Conservation (phyloP, 1,140 invertebrate species). For the Drosophila aff. region DNA sequence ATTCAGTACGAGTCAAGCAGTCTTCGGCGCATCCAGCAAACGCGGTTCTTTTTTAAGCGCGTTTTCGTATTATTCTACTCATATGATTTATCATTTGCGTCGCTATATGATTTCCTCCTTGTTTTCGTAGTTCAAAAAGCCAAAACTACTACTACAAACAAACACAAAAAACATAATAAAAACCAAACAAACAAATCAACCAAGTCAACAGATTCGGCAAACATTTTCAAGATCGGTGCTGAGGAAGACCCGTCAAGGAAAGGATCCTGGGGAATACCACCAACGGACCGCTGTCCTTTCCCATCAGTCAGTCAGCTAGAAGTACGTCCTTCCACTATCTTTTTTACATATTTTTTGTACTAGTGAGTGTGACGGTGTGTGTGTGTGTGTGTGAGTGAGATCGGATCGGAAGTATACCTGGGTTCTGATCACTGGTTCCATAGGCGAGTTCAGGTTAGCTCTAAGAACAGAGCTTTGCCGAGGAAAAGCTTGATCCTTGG, state of each 20-base stretch:
- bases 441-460: not conserved
- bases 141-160: constrained; percentile 34
- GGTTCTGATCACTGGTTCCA: not conserved
- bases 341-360: constrained; percentile 34
- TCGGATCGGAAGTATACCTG: not conserved
- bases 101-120: constrained; percentile 85
- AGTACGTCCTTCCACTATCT: constrained; percentile 21
- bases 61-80: constrained; percentile 85
- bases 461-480: not conserved
- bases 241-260: constrained; percentile 4
- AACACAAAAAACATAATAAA: constrained; percentile 7
- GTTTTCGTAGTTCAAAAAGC: constrained; percentile 80
- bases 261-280: constrained; percentile 21
- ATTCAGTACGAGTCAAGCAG: constrained; percentile 85
- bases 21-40: constrained; percentile 85
- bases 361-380: constrained; percentile 8
- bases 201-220: not conserved
- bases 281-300: constrained; percentile 18
- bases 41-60: constrained; percentile 85
- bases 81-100: constrained; percentile 85
- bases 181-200: constrained; percentile 10
- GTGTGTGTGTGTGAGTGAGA: constrained; percentile 7
- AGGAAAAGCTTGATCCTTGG: not conserved
- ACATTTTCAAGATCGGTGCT: constrained; percentile 13
- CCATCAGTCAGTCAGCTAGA: constrained; percentile 48